phyloP scores from a whole-genome alignment of 2,888 invertebrate genomes.

The Drosophila birchii region DNA sequence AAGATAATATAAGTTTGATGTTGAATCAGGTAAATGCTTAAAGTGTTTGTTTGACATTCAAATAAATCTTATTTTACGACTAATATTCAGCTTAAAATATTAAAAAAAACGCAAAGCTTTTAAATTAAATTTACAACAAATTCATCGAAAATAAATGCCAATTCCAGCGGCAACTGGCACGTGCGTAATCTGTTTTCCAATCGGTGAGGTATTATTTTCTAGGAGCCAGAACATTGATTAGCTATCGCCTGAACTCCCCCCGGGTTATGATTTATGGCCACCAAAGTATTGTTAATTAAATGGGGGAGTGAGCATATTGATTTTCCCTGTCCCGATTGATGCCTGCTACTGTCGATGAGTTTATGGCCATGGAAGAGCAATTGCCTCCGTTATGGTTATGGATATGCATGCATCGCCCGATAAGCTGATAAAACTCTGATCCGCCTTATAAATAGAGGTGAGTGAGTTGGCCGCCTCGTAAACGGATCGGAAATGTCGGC shows the following conservation, averaged over 20 bases:
- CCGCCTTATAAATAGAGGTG: constrained; percentile 55
- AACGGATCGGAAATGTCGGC: constrained; percentile 56
- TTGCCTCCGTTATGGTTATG: constrained; percentile 16
- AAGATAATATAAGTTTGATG: too few species aligned
- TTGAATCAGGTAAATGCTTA: too few species aligned
- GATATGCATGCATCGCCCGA: constrained; percentile 31
- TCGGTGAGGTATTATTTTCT: background rate
- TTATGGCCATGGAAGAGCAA: constrained; percentile 45
- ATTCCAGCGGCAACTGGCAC: background rate
- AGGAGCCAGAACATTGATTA: constrained; percentile 25
- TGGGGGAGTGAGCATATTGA: constrained; percentile 58
- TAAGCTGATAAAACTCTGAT: constrained; percentile 61
- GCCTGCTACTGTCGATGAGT: constrained; percentile 37
- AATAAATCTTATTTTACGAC: too few species aligned
- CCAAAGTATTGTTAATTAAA: constrained; percentile 60
- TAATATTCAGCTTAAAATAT: too few species aligned
- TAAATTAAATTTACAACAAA: background rate
- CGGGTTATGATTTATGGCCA: constrained; percentile 52
- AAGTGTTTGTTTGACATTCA: too few species aligned
- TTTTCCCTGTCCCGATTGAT: constrained; percentile 57
- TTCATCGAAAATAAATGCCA: background rate
- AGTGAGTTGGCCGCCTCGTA: constrained; percentile 8
- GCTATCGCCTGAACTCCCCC: constrained; percentile 13
- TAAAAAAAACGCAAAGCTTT: background rate
- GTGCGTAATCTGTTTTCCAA: constrained; percentile 6